Base-by-base conservation (phyloP, 2,113 vertebrate genomes). In the Muntiacus muntjak region DNA sequence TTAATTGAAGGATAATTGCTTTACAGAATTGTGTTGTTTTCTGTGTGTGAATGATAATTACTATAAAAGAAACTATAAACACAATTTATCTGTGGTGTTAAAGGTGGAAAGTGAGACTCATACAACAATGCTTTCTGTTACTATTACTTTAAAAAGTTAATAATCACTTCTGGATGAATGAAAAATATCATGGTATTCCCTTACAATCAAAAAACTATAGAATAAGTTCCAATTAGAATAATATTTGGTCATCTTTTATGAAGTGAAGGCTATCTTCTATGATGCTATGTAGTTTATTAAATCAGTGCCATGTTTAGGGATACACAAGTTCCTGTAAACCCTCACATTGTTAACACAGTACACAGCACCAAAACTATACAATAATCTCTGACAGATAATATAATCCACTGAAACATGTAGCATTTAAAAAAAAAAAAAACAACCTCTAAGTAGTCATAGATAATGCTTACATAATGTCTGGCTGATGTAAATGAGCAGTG, bases 401-500 rank as follows among this genome's bases (percentile, higher is more conserved):
- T 78, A 81, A 81, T 47, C 23, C 10, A 79, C 17, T 50, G 11
- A 95, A 84, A 83, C 19, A 62, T 45, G 62, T 43, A 89, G 16
- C 57, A 64, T 47, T 1, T 36, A 36, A 30, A 62, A 62, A 30
- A 64, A 33, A n/a, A 62, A 88, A 83, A 54, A 91, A 82, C 50
- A 71, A 50, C 12, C 25, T 62, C 7, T 25, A 47, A 87, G 57
- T 85, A 94, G 33, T 92, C 74, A 45, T 25, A 95, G 28, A 40
- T 23, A 83, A 83, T 89, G 50, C 28, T 55, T 84, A 26, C 3
- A 7, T 74, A 74, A 81, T 71, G 43, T 57, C 45, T 84, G 33
- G 45, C 14, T 92, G 64, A 94, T 85, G 45, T 23, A 96, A 97
- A 95, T 50, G 25, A 97, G 47, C 17, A 84, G 62, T 90, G 91